phyloP scores from a whole-genome alignment of 1,140 invertebrate species.

The Parasteatoda tepidariorum region DNA sequence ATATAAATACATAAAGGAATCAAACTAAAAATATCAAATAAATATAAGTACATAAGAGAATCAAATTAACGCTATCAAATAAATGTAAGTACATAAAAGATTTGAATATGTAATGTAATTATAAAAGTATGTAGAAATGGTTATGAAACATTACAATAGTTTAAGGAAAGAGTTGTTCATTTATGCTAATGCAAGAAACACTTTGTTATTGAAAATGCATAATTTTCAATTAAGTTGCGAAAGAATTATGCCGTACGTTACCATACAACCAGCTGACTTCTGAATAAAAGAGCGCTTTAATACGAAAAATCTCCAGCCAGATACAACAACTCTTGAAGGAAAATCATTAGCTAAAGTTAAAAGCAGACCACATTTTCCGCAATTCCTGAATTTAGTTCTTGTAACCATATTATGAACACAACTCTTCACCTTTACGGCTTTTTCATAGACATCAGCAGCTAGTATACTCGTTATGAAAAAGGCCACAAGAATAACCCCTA shows the following conservation, averaged over 20 bases:
- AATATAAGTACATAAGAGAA: too few species aligned
- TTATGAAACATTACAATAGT: too few species aligned
- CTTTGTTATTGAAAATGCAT: too few species aligned
- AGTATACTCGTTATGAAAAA: constrained; percentile 8
- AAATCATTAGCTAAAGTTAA: background rate
- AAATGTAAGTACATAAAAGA: too few species aligned
- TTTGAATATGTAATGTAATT: too few species aligned
- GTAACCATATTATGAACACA: background rate
- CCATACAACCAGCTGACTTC: background rate
- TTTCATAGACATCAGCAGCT: constrained; percentile 10
- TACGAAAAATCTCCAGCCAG: background rate
- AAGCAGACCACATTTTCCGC: background rate
- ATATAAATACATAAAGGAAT: too few species aligned
- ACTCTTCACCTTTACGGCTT: background rate
- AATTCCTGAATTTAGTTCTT: background rate
- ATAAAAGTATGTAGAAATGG: too few species aligned
- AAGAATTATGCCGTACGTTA: background rate
- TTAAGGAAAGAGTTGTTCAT: too few species aligned
- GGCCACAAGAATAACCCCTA: background rate
- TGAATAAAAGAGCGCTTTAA: background rate
- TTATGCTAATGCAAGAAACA: too few species aligned
- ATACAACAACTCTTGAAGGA: background rate
- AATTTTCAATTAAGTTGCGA: too few species aligned
- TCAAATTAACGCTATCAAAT: too few species aligned
- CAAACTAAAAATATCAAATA: too few species aligned